Evolutionary conservation across 2,113 vertebrate genomes (phyloP).

Genomic region (Sapajus apella): DNA sequence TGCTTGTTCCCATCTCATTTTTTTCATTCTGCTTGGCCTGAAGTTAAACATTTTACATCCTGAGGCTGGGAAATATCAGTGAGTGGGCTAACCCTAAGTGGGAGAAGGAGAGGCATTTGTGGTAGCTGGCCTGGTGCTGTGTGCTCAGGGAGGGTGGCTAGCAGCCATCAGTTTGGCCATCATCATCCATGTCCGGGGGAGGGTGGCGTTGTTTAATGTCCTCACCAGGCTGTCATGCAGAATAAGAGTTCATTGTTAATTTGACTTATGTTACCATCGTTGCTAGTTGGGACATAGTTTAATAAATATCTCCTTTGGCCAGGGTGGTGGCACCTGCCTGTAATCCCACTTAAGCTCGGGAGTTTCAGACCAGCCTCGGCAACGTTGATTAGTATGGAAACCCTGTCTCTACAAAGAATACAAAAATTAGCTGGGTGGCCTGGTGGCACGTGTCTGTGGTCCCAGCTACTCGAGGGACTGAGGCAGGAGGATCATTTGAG

Average conservation of each 20-base stretch:
- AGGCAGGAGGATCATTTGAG: too few relatives aligned
- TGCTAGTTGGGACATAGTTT: background rate
- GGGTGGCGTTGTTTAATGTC: background rate
- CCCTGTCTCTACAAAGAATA: too few relatives aligned
- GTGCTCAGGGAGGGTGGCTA: background rate
- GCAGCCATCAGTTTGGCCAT: background rate
- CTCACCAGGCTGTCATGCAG: background rate
- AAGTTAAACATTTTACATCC: background rate
- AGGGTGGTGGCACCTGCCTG: too few relatives aligned
- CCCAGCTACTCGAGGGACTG: too few relatives aligned
- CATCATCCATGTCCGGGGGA: accelerated
- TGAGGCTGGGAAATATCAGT: background rate
- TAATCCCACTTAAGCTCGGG: too few relatives aligned
- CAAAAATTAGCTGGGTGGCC: too few relatives aligned
- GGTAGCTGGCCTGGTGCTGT: background rate
- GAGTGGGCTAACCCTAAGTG: background rate
- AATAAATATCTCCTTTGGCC: background rate
- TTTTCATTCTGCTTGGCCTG: background rate
- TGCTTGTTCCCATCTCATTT: background rate
- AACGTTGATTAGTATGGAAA: too few relatives aligned
- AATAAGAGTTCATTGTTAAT: background rate
- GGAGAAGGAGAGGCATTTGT: background rate
- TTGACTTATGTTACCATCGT: background rate
- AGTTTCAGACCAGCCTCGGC: too few relatives aligned
- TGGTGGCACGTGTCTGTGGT: too few relatives aligned